Evolutionary conservation across 1,140 invertebrate genomes (phyloP).

Genomic region (Apis florea): DNA sequence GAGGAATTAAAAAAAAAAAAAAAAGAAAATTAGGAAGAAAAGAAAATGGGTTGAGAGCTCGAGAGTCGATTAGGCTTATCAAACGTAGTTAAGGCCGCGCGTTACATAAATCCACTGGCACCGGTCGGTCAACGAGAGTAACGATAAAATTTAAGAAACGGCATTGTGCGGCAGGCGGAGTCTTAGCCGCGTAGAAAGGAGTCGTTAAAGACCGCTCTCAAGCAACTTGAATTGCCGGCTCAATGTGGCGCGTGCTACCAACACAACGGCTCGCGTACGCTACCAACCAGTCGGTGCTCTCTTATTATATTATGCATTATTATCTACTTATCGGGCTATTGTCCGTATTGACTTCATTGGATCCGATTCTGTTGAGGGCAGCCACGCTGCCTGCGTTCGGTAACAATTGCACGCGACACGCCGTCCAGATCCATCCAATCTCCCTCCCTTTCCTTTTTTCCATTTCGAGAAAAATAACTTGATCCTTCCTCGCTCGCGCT

Average conservation of each 20-base stretch:
- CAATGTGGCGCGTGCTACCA: constrained; percentile 71
- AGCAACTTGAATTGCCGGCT: constrained; percentile 63
- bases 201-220: constrained; percentile 65
- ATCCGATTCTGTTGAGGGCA: constrained; percentile 61
- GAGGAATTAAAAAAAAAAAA: not conserved
- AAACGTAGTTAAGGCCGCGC: constrained; percentile 50
- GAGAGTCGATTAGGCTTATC: constrained; percentile 52
- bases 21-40: not conserved
- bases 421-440: constrained; percentile 19
- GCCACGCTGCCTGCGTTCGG: constrained; percentile 34
- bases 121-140: constrained; percentile 57
- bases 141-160: constrained; percentile 67
- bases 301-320: constrained; percentile 74
- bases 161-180: constrained; percentile 56
- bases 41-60: constrained; percentile 2
- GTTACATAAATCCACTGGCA: constrained; percentile 64
- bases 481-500: not conserved
- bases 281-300: constrained; percentile 58
- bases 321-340: constrained; percentile 74
- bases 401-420: constrained; percentile 54
- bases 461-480: not conserved
- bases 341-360: constrained; percentile 69
- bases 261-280: constrained; percentile 59
- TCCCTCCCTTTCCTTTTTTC: not conserved
- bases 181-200: constrained; percentile 60